Conservation (phyloP, 2,113 vertebrate genomes). For the Eretmochelys imbricata region DNA sequence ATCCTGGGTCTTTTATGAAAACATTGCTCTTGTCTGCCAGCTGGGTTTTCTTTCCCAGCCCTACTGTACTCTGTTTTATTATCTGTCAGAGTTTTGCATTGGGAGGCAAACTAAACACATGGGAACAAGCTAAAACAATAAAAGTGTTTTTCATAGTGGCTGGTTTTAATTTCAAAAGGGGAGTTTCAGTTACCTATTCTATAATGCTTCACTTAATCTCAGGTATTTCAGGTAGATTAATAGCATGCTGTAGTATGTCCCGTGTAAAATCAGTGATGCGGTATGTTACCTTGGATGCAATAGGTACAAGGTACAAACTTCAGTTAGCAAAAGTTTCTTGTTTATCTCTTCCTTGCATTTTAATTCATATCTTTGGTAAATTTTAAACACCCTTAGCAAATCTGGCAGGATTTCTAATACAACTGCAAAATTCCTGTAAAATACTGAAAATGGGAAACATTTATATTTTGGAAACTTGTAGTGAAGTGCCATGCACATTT, state of each 20-base stretch:
- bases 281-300: slow-evolving; percentile 71
- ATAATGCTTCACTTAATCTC: slow-evolving; percentile 78
- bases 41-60: slow-evolving; percentile 15
- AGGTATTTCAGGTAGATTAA: slow-evolving; percentile 91
- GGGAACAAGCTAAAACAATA: slow-evolving; percentile 59
- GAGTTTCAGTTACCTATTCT: slow-evolving; percentile 83
- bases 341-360: slow-evolving; percentile 69
- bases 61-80: neutral
- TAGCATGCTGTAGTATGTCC: slow-evolving; percentile 74
- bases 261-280: slow-evolving; percentile 68
- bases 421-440: neutral
- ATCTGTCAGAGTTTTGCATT: neutral
- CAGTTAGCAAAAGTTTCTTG: slow-evolving; percentile 66
- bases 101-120: slow-evolving; percentile 38
- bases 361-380: slow-evolving; percentile 71
- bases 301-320: slow-evolving; percentile 84
- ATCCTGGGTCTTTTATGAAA: neutral
- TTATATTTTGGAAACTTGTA: neutral
- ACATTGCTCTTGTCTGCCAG: neutral
- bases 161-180: slow-evolving; percentile 74
- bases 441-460: accelerated
- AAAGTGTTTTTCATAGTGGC: slow-evolving; percentile 54
- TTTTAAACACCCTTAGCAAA: slow-evolving; percentile 35
- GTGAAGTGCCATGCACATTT: neutral
- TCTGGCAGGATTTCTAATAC: neutral